These are phyloP conservation scores for Leptinotarsa juncta DNA, from an alignment of 2,888 invertebrate genomes.

Conservation along the genomic window DNA sequence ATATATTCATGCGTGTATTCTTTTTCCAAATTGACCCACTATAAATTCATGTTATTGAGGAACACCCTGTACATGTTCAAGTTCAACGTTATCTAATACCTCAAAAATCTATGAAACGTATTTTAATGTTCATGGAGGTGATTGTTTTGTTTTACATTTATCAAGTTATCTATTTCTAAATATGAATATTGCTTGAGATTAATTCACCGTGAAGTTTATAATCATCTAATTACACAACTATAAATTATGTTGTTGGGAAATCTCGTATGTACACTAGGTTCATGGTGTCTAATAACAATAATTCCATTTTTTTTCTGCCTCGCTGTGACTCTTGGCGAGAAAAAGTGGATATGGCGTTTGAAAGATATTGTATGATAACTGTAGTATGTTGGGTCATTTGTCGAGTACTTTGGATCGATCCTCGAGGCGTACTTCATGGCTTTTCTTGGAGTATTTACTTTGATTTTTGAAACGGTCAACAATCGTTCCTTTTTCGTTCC, in stretches of 20 bases:
- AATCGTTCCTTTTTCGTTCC: no score
- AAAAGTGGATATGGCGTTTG: background rate
- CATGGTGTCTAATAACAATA: constrained; percentile 17
- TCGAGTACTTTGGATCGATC: background rate
- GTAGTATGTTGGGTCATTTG: background rate
- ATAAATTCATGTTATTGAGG: no score
- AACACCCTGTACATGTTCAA: background rate
- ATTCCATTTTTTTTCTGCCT: background rate
- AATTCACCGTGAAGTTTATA: background rate
- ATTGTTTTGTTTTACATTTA: constrained; percentile 12
- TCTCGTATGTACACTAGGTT: constrained; percentile 1
- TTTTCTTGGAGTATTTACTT: background rate
- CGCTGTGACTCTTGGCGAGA: background rate
- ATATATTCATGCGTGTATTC: no score
- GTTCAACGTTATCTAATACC: constrained; percentile 3
- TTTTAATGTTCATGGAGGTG: background rate
- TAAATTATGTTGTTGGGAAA: constrained; percentile 14
- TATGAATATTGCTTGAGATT: background rate
- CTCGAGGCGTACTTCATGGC: background rate
- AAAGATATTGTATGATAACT: background rate
- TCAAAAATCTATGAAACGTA: background rate
- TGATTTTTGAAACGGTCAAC: no score
- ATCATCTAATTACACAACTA: background rate
- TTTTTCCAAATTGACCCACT: no score
- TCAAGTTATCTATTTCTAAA: constrained; percentile 8